Conservation (phyloP, 2,113 vertebrate genomes). For the Sorex araneus region DNA sequence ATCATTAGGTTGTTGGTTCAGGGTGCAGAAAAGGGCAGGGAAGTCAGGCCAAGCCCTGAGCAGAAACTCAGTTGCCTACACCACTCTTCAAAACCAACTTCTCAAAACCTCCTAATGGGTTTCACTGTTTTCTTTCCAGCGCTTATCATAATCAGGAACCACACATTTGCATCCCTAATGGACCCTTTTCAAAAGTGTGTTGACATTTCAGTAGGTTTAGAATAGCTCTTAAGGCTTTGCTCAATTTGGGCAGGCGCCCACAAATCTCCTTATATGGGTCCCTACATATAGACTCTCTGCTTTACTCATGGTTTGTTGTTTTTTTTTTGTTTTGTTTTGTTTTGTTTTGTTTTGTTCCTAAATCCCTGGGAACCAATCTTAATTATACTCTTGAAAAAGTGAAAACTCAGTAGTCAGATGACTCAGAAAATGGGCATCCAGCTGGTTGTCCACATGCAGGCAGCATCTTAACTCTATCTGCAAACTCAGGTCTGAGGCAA, state of each 20-base stretch:
- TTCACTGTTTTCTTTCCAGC: conserved; percentile 85
- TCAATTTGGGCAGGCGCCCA: conserved; percentile 78
- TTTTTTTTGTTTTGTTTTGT: no score
- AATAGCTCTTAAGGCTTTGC: conserved; percentile 79
- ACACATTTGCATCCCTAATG: conserved; percentile 85
- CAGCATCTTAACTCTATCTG: conserved; percentile 29
- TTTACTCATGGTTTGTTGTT: conserved; percentile 63
- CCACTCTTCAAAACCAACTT: conserved; percentile 58
- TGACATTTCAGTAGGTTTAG: conserved; percentile 82
- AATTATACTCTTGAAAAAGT: conserved; percentile 79
- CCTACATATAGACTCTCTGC: conserved; percentile 69
- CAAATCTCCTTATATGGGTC: conserved; percentile 79
- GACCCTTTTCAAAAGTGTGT: conserved; percentile 81
- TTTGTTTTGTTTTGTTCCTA: conserved; percentile 38
- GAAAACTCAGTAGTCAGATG: conserved; percentile 78
- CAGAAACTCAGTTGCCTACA: conserved; percentile 75
- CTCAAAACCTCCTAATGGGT: conserved; percentile 83
- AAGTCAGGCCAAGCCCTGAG: conserved; percentile 10
- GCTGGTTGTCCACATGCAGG: background rate
- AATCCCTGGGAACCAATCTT: conserved; percentile 81
- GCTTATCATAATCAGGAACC: conserved; percentile 83
- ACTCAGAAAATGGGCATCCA: conserved; percentile 78
- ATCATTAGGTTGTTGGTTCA: conserved; percentile 24
- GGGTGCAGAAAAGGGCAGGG: conserved; percentile 6
- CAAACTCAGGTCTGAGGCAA: background rate